Base-by-base conservation (phyloP, 2,888 invertebrate species). In the Noctuana brunneofusca region DNA sequence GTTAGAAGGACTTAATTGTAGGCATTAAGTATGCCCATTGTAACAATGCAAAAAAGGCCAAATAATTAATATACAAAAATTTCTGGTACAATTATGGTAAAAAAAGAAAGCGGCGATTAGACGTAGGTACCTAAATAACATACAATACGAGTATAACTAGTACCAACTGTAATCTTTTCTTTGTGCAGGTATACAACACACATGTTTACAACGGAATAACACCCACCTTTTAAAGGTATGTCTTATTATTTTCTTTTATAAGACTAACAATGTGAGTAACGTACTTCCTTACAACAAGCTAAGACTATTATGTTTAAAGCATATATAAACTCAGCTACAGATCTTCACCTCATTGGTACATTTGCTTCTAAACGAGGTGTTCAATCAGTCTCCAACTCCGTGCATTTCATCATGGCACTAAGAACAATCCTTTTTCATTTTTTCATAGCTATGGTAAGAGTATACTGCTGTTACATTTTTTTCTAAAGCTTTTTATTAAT, bases 241-340 rank as follows among this genome's bases (percentile, higher is more conserved):
- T n/a, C n/a, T 27, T 8, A 27, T 27, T 27, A 27, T 8, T n/a
- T n/a, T 35, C 16, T 20, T 46, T 20, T 9, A 8, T 46, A 4
- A 9, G 11, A 16, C 3, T 46, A 46, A 18, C 9, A 46, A 20
- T 20, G 43, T 46, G 2, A 20, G 4, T 46, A 14, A 46, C 20
- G 20, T 16, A 18, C 0, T 2, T 46, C 14, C 43, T 46, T 18
- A 11, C 1, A 43, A 46, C 20, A 46, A 3, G 20, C 20, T n/a
- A 41, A 14, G 5, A 8, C 41, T 41, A 46, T 46, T 46, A 16
- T 46, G 20, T 46, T 18, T 46, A 11, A 46, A 46, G 3, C 43
- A 46, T 46, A 46, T 46, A 46, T 46, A 46, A 20, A 20, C 16
- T 46, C 43, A 38, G 43, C 9, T 9, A 46, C 11, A 46, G 16